phyloP scores from a whole-genome alignment of 2,888 invertebrate species.

The Gymnocheta viridis region DNA sequence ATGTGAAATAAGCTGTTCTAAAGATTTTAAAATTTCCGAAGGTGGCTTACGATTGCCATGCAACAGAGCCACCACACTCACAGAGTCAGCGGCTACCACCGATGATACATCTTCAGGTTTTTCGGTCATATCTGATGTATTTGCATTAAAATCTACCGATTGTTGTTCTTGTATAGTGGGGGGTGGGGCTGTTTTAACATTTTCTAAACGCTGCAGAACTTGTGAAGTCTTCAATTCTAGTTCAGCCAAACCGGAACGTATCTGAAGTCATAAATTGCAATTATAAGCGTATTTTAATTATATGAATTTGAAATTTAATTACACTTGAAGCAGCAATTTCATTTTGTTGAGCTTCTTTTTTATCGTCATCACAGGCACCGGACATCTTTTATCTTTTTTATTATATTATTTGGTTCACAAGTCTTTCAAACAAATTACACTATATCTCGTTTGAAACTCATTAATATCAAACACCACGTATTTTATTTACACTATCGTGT shows the following conservation, averaged over 20 bases:
- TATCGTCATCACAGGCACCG: conserved; percentile 75
- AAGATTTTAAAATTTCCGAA: conserved; percentile 82
- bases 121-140: conserved; percentile 46
- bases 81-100: conserved; percentile 34
- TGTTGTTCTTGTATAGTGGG: conserved; percentile 75
- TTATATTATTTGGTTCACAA: conserved; percentile 23
- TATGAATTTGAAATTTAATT: conserved; percentile 70
- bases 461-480: conserved; percentile 39
- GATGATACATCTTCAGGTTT: conserved; percentile 40
- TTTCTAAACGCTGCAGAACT: conserved; percentile 87
- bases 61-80: conserved; percentile 76
- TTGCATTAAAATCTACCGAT: conserved; percentile 75
- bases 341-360: conserved; percentile 76
- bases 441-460: neutral
- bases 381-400: conserved; percentile 72
- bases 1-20: conserved; percentile 86
- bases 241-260: conserved; percentile 85
- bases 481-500: conserved; percentile 37
- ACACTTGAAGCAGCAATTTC: conserved; percentile 82
- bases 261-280: conserved; percentile 78
- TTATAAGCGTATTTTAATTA: conserved; percentile 10
- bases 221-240: conserved; percentile 89
- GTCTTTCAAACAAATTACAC: conserved; percentile 9
- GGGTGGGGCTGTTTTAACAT: conserved; percentile 81
- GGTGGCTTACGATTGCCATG: conserved; percentile 83